Conservation (phyloP, 2,797 vertebrate species). For the Hoplostethus atlanticus region DNA sequence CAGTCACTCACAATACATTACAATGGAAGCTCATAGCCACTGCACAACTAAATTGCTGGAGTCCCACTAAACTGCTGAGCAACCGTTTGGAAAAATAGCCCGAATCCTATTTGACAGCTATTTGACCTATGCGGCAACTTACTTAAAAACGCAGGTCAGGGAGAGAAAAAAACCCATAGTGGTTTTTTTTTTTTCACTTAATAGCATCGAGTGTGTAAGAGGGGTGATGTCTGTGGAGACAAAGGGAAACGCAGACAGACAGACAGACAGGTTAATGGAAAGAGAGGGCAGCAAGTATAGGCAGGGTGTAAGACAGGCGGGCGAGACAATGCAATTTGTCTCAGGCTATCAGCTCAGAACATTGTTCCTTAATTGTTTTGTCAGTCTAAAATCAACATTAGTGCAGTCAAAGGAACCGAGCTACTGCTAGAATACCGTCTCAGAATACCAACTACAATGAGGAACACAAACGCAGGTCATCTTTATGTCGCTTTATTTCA, state of each 20-base stretch:
- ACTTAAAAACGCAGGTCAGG: slow-evolving; percentile 30
- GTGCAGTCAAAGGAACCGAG: neutral
- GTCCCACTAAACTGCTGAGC: slow-evolving; percentile 27
- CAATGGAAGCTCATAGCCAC: neutral
- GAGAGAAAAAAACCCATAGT: neutral
- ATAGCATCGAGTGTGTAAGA: slow-evolving; percentile 28
- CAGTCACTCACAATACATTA: neutral
- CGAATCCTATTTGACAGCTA: slow-evolving; percentile 48
- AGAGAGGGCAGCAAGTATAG: neutral
- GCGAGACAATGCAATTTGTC: neutral
- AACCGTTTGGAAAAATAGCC: slow-evolving; percentile 21
- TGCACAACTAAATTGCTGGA: slow-evolving; percentile 21
- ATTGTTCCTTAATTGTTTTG: neutral
- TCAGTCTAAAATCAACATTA: neutral
- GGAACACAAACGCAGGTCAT: neutral
- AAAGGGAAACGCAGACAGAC: neutral
- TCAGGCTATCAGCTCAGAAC: slow-evolving; percentile 2
- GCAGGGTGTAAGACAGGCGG: neutral
- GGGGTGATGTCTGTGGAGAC: slow-evolving; percentile 8
- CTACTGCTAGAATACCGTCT: slow-evolving; percentile 8
- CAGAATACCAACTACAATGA: neutral
- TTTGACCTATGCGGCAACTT: slow-evolving; percentile 13
- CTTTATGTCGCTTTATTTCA: no score
- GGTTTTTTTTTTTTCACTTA: slow-evolving; percentile 7
- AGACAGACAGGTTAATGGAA: slow-evolving; percentile 1